Conservation (phyloP, 2,797 vertebrate species). For the Cirrhinus molitorella region DNA sequence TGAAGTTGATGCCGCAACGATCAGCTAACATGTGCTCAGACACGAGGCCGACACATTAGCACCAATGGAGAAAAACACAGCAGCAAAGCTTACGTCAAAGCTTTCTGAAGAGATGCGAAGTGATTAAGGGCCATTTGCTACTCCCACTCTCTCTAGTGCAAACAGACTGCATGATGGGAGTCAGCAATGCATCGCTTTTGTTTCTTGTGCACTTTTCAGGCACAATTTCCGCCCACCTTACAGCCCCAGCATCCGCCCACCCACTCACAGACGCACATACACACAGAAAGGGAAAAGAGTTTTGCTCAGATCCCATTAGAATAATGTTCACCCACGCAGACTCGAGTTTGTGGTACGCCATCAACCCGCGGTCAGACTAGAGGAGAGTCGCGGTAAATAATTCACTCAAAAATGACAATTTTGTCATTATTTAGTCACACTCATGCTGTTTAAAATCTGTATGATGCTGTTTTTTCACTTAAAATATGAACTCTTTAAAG, state of each 20-base stretch:
- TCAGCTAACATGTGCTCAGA: constrained; percentile 27
- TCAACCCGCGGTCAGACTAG: constrained; percentile 15
- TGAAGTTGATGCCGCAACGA: neutral
- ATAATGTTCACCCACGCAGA: constrained; percentile 41
- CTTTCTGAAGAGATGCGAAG: constrained; percentile 36
- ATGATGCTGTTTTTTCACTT: neutral
- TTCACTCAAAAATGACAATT: neutral
- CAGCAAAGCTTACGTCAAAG: constrained; percentile 38
- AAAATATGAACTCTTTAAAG: neutral
- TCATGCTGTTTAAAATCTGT: neutral
- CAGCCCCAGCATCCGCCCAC: constrained; percentile 39
- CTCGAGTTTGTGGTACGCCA: neutral
- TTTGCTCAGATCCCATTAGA: constrained; percentile 27
- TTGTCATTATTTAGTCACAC: neutral
- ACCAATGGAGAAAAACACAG: constrained; percentile 22
- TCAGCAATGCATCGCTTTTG: constrained; percentile 67
- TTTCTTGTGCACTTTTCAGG: constrained; percentile 70
- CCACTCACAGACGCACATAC: constrained; percentile 59
- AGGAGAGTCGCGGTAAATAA: constrained; percentile 1
- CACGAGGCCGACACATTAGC: constrained; percentile 37
- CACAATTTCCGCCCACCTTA: constrained; percentile 67
- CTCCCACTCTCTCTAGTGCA: constrained; percentile 54
- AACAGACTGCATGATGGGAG: constrained; percentile 60
- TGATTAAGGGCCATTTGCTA: constrained; percentile 53
- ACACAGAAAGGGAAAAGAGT: constrained; percentile 29